Percentiles rank a stretch among this genome's conserved stretches.
These are phyloP conservation scores for Trissolcus basalis DNA, from an alignment of 1,140 invertebrate species.

Conservation along the genomic window DNA sequence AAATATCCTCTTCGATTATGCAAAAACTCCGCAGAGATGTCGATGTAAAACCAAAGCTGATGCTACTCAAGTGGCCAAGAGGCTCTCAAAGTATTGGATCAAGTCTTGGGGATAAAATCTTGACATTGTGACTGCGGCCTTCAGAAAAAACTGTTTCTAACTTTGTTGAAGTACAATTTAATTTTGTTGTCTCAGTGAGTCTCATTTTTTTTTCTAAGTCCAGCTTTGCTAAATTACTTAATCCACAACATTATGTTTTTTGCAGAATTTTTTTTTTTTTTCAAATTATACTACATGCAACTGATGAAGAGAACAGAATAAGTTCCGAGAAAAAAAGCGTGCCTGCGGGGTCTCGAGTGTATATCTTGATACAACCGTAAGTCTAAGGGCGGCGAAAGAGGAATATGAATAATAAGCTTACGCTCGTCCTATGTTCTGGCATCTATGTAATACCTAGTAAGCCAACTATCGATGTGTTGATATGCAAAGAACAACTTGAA, in stretches of 20 bases:
- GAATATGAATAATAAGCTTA: slow-evolving; percentile 60
- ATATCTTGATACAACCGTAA: slow-evolving; percentile 52
- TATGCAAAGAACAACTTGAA: slow-evolving; percentile 41
- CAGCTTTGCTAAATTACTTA: too few species aligned
- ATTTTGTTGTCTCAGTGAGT: too few species aligned
- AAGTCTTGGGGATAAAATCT: background rate
- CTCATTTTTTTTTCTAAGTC: too few species aligned
- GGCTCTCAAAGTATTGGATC: background rate
- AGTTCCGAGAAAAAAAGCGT: slow-evolving; percentile 30
- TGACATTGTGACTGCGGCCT: too few species aligned
- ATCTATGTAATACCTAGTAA: slow-evolving; percentile 58
- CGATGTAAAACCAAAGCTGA: slow-evolving; percentile 46
- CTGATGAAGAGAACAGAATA: slow-evolving; percentile 9
- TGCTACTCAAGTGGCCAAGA: background rate
- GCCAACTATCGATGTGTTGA: slow-evolving; percentile 53
- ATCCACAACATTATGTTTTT: too few species aligned
- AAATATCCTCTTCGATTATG: slow-evolving; percentile 51
- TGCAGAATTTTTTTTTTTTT: too few species aligned
- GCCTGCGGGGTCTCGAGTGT: slow-evolving; percentile 53
- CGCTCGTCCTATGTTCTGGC: slow-evolving; percentile 53
- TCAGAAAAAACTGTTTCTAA: too few species aligned
- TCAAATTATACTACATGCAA: slow-evolving; percentile 8
- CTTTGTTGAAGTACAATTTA: slow-evolving; percentile 2
- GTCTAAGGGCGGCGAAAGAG: slow-evolving; percentile 47
- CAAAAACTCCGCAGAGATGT: slow-evolving; percentile 36